Base-by-base conservation (phyloP, 1,140 invertebrate genomes). In the Apis dorsata region DNA sequence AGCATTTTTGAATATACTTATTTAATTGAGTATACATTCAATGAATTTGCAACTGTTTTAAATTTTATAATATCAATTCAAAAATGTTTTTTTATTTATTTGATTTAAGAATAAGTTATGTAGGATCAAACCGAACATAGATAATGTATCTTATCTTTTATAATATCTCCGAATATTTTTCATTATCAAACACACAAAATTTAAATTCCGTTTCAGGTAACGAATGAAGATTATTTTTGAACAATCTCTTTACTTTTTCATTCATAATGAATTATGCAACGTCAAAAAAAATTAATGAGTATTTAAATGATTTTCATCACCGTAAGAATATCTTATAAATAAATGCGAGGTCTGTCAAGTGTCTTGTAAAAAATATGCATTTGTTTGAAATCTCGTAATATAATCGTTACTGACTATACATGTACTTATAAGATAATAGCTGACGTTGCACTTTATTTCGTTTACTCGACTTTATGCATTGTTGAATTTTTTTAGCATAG, bases 281-380 rank as follows among this genome's bases (percentile, higher is more conserved):
- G 76, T n/a, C 75, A 77, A 71, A 72, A 82, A 70, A 66, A 19
- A 76, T 69, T 9, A 55, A 34, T 49, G 79, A 73, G 59, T 80
- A 84, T 84, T 74, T n/a, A 72, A 84, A 77, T n/a, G 19, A 55
- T 75, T 62, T 49, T 51, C 21, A 8, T 66, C 13, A 63, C 53
- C 59, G 63, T 74, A 34, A 44, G 65, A 78, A 86, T 76, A 79
- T 83, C 63, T 84, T 87, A 86, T 84, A 87, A 87, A 87, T 87
- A 87, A 87, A 87, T 87, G 86, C 86, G 86, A 87, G 86, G 85
- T 87, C 77, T 84, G 78, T 84, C 60, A 78, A 81, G 77, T 87
- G 78, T 81, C 79, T 57, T 75, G 78, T 74, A 87, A 83, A 87
- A 83, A 88, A 70, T 83, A 88, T 85, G 75, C 73, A 85, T 75